Percentiles rank a stretch among this genome's conserved stretches.
phyloP scores from a whole-genome alignment of 2,888 invertebrate species.

The Sabatieria punctata region DNA sequence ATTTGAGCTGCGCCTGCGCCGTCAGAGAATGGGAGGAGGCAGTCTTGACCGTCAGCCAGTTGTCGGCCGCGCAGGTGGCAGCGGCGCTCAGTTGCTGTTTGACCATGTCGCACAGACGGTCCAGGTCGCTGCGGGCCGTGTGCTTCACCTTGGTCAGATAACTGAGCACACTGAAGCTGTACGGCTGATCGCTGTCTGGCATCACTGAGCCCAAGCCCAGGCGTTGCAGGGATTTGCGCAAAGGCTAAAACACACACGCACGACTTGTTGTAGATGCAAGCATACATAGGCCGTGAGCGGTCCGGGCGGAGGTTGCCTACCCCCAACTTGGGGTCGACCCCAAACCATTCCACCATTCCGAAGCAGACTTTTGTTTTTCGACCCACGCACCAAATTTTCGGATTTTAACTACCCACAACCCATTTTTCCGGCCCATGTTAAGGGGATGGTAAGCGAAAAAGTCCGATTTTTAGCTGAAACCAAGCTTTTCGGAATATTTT shows the following conservation, averaged over 20 bases:
- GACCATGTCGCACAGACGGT: slow-evolving; percentile 15
- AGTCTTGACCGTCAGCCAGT: neutral
- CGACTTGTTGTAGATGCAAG: too few species aligned
- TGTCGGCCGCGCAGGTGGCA: neutral
- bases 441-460: too few species aligned
- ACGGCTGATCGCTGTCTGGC: slow-evolving; percentile 78
- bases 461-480: too few species aligned
- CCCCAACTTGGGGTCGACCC: too few species aligned
- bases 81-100: neutral
- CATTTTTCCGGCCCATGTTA: too few species aligned
- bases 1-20: neutral
- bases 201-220: slow-evolving; percentile 78
- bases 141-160: slow-evolving; percentile 88
- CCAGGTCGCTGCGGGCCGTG: slow-evolving; percentile 47
- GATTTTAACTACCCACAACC: too few species aligned
- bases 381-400: too few species aligned
- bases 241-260: slow-evolving; percentile 57
- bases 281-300: too few species aligned
- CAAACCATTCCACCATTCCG: too few species aligned
- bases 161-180: slow-evolving; percentile 78
- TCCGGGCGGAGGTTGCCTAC: too few species aligned
- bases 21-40: neutral
- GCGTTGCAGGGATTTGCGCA: slow-evolving; percentile 69
- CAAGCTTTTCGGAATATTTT: too few species aligned
- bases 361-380: too few species aligned